Base-by-base conservation (phyloP, 2,113 vertebrate species). In the Datnioides undecimradiatus region DNA sequence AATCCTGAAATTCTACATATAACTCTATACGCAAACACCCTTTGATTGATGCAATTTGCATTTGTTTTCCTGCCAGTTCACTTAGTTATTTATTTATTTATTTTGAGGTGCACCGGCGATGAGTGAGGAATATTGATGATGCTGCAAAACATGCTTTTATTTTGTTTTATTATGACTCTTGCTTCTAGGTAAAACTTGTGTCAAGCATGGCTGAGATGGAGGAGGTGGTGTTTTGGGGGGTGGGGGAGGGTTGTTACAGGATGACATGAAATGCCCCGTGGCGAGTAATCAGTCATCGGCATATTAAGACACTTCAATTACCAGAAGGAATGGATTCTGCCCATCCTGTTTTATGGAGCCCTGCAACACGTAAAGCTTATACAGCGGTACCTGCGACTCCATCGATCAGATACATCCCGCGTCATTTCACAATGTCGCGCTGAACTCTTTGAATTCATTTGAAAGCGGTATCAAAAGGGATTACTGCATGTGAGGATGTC, bases 401-500 rank as follows among this genome's bases (percentile, higher is more conserved):
- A 66, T 73, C 63, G 17, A 12, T 52, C 27, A 45, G 59, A 74
- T 48, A 19, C 8, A 3, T 46, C 12, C 25, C 25, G 19, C 43
- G 13, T 70, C 48, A 48, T 45, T 79, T 10, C 8, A 66, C 40
- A 55, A 59, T 72, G 57, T 67, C 25, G 34, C 21, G 9, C 33
- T 34, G 43, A 76, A 71, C 40, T 60, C 10, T 68, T 73, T 65
- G 52, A 67, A 66, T 54, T 66, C 27, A 68, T 86, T 83, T 89
- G 29, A 89, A 66, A 66, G 57, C 57, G 54, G 71, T 34, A 84
- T 89, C 73, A 87, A 92, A 91, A 76, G 64, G 76, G 83, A 90
- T 91, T 91, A 89, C 83, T 76, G 78, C 66, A 91, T 84, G 73
- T 82, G 72, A 34, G 51, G 40, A 71, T 85, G 83, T 86, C 79